A percentile compares a stretch with the other conserved stretches of the same genome.
Conservation (phyloP, 2,888 invertebrate genomes). For the Cremastinae sp. region DNA sequence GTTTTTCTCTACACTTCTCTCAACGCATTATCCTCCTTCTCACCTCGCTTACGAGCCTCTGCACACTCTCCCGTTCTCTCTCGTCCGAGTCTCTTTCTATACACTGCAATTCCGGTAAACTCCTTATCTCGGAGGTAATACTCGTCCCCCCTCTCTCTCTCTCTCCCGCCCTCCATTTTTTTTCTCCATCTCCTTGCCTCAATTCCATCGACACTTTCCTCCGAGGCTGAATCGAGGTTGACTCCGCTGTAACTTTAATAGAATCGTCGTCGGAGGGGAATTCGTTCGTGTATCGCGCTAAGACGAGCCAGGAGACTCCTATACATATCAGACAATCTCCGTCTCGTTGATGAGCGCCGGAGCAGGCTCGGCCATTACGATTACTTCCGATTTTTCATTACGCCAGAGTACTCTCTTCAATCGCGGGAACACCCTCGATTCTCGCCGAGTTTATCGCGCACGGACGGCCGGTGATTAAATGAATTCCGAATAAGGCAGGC, state of each 20-base stretch:
- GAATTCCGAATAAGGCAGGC: slow-evolving; percentile 56
- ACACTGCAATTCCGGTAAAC: slow-evolving; percentile 35
- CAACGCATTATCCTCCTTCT: slow-evolving; percentile 25
- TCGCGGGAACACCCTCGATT: slow-evolving; percentile 30
- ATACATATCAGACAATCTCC: no score
- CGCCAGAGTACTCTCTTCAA: not conserved
- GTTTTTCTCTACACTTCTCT: slow-evolving; percentile 24
- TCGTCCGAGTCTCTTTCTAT: slow-evolving; percentile 1
- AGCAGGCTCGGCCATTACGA: no score
- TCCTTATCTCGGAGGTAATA: slow-evolving; percentile 55
- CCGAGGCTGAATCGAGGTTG: no score
- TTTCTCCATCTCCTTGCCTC: no score
- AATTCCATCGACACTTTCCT: no score
- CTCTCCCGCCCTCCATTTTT: slow-evolving; percentile 45
- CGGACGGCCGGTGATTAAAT: slow-evolving; percentile 45
- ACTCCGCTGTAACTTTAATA: no score
- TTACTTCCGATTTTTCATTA: no score
- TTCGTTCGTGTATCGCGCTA: no score
- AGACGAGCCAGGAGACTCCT: no score
- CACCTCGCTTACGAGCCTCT: slow-evolving; percentile 17
- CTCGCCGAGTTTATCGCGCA: slow-evolving; percentile 52
- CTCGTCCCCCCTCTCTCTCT: slow-evolving; percentile 47
- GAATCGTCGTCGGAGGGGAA: no score
- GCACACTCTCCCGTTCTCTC: not conserved
- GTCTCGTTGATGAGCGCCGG: no score